Evolutionary conservation across 2,888 invertebrate genomes (phyloP).

Genomic region (Dynastes hyllus): DNA sequence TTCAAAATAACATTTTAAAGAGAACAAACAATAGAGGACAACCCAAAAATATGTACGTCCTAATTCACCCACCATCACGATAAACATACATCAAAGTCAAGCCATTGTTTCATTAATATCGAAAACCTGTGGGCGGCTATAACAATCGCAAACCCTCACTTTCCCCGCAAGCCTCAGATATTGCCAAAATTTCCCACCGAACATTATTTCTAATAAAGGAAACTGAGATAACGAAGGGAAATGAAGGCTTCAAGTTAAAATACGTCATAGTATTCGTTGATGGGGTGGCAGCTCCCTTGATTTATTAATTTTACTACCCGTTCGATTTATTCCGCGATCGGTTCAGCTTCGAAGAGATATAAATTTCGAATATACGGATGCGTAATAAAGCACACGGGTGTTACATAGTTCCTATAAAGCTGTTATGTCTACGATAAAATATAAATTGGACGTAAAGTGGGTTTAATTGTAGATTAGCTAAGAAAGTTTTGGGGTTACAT

Average conservation of each 20-base stretch:
- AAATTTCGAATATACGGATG: neutral
- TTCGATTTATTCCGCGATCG: neutral
- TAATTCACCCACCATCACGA: neutral
- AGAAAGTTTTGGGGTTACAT: neutral
- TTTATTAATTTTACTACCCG: constrained; percentile 34
- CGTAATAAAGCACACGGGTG: neutral
- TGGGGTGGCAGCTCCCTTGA: neutral
- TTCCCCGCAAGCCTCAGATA: constrained; percentile 11
- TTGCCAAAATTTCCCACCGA: constrained; percentile 35
- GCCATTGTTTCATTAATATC: constrained; percentile 38
- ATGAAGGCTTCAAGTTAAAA: constrained; percentile 43
- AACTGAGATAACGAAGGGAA: constrained; percentile 40
- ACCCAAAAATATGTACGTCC: neutral
- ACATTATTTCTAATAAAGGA: constrained; percentile 47
- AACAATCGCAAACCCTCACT: constrained; percentile 12
- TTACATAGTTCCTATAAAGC: neutral
- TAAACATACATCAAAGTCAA: constrained; percentile 33
- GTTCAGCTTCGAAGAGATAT: neutral
- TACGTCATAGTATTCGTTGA: constrained; percentile 32
- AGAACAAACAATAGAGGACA: neutral
- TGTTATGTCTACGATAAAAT: neutral
- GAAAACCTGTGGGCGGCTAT: neutral
- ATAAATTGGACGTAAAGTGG: neutral
- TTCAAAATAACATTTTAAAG: neutral
- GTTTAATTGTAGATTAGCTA: neutral